Evolutionary conservation across 2,888 invertebrate genomes (phyloP), one percentile per base, ranked within the genome.

Genomic region (Pteria penguin): DNA sequence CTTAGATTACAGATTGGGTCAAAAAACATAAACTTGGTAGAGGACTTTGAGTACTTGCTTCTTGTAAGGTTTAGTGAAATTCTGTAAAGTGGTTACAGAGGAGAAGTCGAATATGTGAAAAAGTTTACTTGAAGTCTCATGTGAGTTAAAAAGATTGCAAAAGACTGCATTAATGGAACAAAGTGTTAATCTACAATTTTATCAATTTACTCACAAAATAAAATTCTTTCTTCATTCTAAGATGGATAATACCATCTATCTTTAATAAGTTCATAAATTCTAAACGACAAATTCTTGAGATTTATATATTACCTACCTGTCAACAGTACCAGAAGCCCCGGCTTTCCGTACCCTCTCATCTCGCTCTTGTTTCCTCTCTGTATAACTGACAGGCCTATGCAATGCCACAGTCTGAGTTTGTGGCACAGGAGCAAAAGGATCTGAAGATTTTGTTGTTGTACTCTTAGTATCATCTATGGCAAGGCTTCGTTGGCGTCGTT

Each of bases 341-440:
- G 87, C 85, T 76, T 87, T 86, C 72, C 84, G 82, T n/a, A 89
- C 71, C 70, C 86, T 86, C 14, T 89, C 87, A 14, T 78, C 65
- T 61, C 88, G 86, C 45, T 84, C 79, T 71, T 87, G 83, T 79
- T 84, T 87, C 4, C 87, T 76, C 63, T 89, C 85, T 52, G 85
- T 80, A 75, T 90, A 89, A 66, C 87, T 88, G 24, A 83, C 76
- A 18, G 88, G 89, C 27, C 86, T 75, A 72, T 90, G 89, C 32
- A 89, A 80, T 33, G 89, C 85, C 26, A 84, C 87, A 2, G 88
- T 81, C 31, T 81, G 82, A 2, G 88, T 81, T 29, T 81, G 82
- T n/a, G 87, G 87, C 4, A 87, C 81, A 0, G 86, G 87, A 2
- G 85, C 86, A 18, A 84, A 79, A 55, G 87, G 84, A 57, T 85